A percentile compares a stretch with the other conserved stretches of the same genome.
Conservation (phyloP, 1,140 invertebrate species). For the Polypedilum pembai region DNA sequence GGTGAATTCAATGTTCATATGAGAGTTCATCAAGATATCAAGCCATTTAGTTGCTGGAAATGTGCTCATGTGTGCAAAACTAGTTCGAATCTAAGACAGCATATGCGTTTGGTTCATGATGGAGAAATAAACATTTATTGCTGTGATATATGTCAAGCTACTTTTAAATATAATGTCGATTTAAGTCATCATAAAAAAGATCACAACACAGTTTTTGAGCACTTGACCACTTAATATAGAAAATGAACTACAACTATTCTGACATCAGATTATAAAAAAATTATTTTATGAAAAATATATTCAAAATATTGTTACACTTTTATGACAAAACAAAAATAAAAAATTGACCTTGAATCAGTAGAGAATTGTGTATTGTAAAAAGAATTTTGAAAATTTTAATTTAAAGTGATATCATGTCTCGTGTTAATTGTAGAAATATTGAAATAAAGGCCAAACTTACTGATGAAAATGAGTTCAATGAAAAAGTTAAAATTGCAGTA, state of each 20-base stretch:
- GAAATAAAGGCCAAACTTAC: conserved; percentile 55
- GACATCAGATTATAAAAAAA: no score
- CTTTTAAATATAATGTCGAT: conserved; percentile 21
- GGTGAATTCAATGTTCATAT: conserved; percentile 7
- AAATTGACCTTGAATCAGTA: no score
- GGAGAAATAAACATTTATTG: not conserved
- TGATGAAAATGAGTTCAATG: conserved; percentile 54
- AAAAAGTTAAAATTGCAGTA: conserved; percentile 51
- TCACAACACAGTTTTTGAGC: not conserved
- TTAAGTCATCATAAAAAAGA: not conserved
- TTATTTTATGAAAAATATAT: no score
- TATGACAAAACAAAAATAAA: no score
- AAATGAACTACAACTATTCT: no score
- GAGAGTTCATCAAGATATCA: not conserved
- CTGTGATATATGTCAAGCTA: not conserved
- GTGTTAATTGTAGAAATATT: conserved; percentile 48
- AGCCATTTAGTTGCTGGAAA: not conserved
- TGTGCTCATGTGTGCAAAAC: conserved; percentile 25
- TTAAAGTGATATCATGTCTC: not conserved
- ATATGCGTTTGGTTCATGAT: not conserved
- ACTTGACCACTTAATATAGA: no score
- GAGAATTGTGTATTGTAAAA: no score
- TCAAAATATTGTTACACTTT: no score
- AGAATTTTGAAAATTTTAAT: no score
- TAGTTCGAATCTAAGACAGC: not conserved